Percentiles rank a stretch among this genome's conserved stretches.
phyloP scores from a whole-genome alignment of 35 echinoderm and acorn worm species.

The Acanthaster planci region DNA sequence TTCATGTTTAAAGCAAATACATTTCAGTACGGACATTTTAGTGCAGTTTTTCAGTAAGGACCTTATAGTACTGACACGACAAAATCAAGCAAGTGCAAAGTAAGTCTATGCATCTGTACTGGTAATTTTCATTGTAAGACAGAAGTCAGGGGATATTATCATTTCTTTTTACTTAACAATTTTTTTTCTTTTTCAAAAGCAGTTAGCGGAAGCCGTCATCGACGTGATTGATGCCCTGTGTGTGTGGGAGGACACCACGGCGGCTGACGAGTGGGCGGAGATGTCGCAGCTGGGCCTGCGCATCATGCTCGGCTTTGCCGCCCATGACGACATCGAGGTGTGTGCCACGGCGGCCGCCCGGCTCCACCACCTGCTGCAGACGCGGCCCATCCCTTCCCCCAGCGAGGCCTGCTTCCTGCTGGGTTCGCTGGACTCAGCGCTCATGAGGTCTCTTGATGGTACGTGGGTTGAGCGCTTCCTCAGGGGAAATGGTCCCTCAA shows the following conservation, averaged over 20 bases:
- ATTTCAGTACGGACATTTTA: too few species aligned
- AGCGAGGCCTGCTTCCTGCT: conserved; percentile 87
- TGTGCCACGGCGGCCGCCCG: conserved; percentile 89
- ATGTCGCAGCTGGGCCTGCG: conserved; percentile 82
- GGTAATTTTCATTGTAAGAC: too few species aligned
- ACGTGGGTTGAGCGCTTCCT: neutral
- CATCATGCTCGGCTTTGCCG: conserved; percentile 71
- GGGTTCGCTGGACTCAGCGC: conserved; percentile 73
- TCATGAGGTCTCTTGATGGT: conserved; percentile 57
- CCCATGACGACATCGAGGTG: conserved; percentile 75
- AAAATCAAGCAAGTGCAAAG: too few species aligned
- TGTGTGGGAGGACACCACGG: conserved; percentile 64
- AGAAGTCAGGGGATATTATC: too few species aligned
- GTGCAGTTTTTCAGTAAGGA: too few species aligned
- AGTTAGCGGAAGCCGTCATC: conserved; percentile 74
- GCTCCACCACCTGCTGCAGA: conserved; percentile 84
- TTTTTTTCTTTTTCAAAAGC: neutral
- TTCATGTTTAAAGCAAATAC: too few species aligned
- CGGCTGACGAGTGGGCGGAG: conserved; percentile 68
- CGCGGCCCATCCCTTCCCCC: conserved; percentile 63
- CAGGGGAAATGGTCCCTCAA: neutral
- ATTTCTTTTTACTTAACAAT: too few species aligned
- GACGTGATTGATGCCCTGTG: conserved; percentile 71
- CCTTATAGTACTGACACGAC: too few species aligned
- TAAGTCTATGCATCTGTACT: too few species aligned